phyloP scores from a whole-genome alignment of 2,797 vertebrate genomes.

The Spea hammondii region DNA sequence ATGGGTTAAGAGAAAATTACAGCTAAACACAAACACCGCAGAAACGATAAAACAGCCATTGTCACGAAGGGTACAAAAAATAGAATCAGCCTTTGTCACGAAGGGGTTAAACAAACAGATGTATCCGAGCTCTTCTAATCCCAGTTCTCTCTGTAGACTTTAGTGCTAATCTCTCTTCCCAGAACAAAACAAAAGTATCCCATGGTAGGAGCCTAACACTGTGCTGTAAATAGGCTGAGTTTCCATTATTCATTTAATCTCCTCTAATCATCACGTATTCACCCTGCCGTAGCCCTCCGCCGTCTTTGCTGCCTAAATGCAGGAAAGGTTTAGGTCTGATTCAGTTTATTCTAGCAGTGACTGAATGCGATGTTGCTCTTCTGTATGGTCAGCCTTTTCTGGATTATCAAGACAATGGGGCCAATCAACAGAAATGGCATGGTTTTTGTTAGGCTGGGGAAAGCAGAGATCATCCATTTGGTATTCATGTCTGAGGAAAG shows the following conservation, averaged over 20 bases:
- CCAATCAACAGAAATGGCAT: conserved; percentile 71
- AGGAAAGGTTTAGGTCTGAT: conserved; percentile 74
- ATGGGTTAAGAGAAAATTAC: too few relatives aligned
- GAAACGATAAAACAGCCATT: too few relatives aligned
- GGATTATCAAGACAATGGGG: conserved; percentile 72
- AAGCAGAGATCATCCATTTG: conserved; percentile 80
- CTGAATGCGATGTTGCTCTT: conserved; percentile 72
- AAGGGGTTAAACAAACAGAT: conserved; percentile 60
- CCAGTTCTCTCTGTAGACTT: conserved; percentile 62
- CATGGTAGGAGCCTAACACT: conserved; percentile 61
- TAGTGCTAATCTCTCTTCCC: conserved; percentile 64
- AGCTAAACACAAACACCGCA: too few relatives aligned
- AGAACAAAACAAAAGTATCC: conserved; percentile 62
- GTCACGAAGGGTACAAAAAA: too few relatives aligned
- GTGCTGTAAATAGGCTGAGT: conserved; percentile 68
- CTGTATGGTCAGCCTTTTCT: conserved; percentile 69
- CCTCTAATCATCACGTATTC: conserved; percentile 73
- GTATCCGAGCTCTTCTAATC: conserved; percentile 54
- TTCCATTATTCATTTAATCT: conserved; percentile 73
- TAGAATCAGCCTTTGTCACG: too few relatives aligned
- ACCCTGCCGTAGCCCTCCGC: conserved; percentile 62
- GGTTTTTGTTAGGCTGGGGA: conserved; percentile 57
- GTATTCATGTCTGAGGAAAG: conserved; percentile 53
- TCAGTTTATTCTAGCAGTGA: conserved; percentile 70
- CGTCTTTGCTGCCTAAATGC: conserved; percentile 63